Base-by-base conservation (phyloP, 2,113 vertebrate genomes). In the Herpailurus yagouaroundi region DNA sequence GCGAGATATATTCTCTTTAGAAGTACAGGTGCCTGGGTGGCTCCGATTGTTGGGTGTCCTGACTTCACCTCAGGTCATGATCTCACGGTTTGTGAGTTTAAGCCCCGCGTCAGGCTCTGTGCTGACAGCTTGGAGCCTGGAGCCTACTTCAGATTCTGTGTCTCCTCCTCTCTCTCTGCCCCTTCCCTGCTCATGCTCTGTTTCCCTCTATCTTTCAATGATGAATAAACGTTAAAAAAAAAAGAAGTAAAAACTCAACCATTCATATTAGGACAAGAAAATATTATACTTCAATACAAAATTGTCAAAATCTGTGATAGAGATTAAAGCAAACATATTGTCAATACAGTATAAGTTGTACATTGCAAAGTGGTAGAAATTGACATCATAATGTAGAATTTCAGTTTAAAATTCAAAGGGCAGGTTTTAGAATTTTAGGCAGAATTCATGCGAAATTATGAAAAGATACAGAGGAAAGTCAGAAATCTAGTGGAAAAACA, bases 1-100 rank as follows among this genome's bases (percentile, higher is more conserved):
- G 55, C 33, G 74, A 25, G 7, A 27, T 71, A 1, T 14, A 31
- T 55, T 94, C 60, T 79, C 31, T 33, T 84, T 63, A 79, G 31
- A 95, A 84, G 8, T 45, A 45, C 7, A 45, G 45, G 45, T 45
- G 45, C 45, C 45, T 45, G 45, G 45, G 45, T 45, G 45, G 8
- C 45, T 45, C 45, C 1, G 0, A 9, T 8, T 1, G 8, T 9
- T 45, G 45, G 45, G 45, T 0, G 45, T 45, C 6, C 45, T 45
- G 45, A 45, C 45, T 45, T 45, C 45, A 45, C 7, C 45, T 45
- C 45, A 9, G 45, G 45, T 45, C 45, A 45, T 45, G 45, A 45
- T 45, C 45, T 45, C 8, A 45, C 8, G 45, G 45, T 45, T 45
- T 45, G 45, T 45, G 45, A 45, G 45, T 9, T 45, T 0, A 9